Percentiles rank a stretch among this genome's conserved stretches.
Conservation (phyloP, 2,113 vertebrate genomes). For the Solea senegalensis region DNA sequence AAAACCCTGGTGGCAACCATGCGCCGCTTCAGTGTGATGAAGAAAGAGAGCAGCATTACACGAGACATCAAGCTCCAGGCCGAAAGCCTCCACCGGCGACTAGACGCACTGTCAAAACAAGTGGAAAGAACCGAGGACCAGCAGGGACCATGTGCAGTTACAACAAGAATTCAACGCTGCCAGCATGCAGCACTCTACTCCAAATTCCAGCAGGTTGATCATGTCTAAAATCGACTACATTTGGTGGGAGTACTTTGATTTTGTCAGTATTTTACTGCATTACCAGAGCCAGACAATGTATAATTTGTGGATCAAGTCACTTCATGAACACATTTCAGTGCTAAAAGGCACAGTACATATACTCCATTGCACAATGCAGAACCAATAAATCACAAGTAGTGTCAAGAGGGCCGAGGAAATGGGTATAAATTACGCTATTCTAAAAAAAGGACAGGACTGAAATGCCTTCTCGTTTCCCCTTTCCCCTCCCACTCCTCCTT, state of each 20-base stretch:
- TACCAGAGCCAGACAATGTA: too few relatives aligned
- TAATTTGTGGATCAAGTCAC: too few relatives aligned
- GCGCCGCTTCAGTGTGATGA: slow-evolving; percentile 93
- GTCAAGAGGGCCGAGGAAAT: background rate
- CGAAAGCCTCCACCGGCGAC: slow-evolving; percentile 83
- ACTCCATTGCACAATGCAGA: too few relatives aligned
- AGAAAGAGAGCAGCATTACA: slow-evolving; percentile 88
- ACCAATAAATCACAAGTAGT: too few relatives aligned
- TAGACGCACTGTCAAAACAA: slow-evolving; percentile 84
- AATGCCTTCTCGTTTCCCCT: slow-evolving; percentile 35
- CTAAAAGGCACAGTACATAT: background rate
- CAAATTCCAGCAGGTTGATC: slow-evolving; percentile 81
- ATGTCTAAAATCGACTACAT: background rate
- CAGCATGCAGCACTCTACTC: slow-evolving; percentile 85
- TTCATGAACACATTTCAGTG: background rate
- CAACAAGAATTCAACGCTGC: slow-evolving; percentile 84
- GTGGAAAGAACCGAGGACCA: slow-evolving; percentile 83
- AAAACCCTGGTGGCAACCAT: slow-evolving; percentile 88
- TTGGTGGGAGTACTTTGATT: too few relatives aligned
- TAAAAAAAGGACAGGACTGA: slow-evolving; percentile 14
- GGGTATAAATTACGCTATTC: slow-evolving; percentile 12
- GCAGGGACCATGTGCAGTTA: slow-evolving; percentile 77
- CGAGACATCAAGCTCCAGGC: slow-evolving; percentile 89
- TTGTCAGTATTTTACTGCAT: too few relatives aligned
- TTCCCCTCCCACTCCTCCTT: background rate